Evolutionary conservation across 1,140 invertebrate species (phyloP), one percentile per base, ranked within the genome.

Genomic region (Chironomus striatipennis): DNA sequence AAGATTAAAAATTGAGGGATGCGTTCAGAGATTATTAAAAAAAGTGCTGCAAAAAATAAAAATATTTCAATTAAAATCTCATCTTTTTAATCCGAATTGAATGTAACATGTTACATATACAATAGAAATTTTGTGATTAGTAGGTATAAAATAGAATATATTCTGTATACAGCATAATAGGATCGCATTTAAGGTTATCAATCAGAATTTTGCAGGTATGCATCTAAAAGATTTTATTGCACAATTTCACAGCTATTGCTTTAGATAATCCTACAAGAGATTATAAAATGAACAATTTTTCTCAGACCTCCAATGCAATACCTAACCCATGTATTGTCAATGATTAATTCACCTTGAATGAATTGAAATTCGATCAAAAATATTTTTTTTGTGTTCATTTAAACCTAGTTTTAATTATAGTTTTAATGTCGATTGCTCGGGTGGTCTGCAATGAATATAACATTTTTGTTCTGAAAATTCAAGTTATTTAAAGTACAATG

Each of bases 1-100:
- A 70, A 21, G 65, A 70, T 70, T 70, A 70, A n/a, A 57, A 70
- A 70, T 7, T 70, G 10, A 70, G 65, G 65, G 65, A 70, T 70
- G 65, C 65, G 65, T 70, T 70, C 65, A 20, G 4, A 21, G 65
- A 70, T 70, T 70, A 70, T 20, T 34, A 34, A 70, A 21, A 20
- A 21, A 70, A 18, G 20, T 34, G 24, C 24, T 34, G 24, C 24
- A 70, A 70, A 15, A 70, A 20, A 70, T 5, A 70, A 70, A 15
- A 70, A 20, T 20, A 70, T 21, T 70, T 70, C 65, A 70, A 70
- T 70, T 57, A 57, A 57, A 57, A 57, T 57, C 47, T 57, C 47
- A n/a, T 34, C 24, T 34, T 34, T 34, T 2, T 34, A 34, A 34
- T 34, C 24, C 24, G 24, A 34, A 34, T 34, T 34, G 24, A 34